Evolutionary conservation across 2,888 invertebrate species (phyloP).

Genomic region (Automeris io): DNA sequence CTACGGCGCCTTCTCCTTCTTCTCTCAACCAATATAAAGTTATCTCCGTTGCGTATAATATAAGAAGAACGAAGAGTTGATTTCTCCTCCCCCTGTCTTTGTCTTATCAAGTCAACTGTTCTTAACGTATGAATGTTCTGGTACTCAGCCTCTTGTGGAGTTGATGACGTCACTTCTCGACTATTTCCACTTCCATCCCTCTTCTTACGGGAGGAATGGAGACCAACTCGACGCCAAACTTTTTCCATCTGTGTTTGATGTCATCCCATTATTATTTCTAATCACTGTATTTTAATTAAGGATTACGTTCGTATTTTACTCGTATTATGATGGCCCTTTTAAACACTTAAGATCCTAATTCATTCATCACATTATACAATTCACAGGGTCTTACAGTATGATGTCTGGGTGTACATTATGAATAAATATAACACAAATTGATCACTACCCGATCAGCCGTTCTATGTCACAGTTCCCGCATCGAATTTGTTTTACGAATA

Average conservation of each 20-base stretch:
- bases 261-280: slow-evolving; percentile 67
- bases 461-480: slow-evolving; percentile 51
- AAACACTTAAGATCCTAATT: slow-evolving; percentile 7
- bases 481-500: slow-evolving; percentile 20
- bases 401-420: slow-evolving; percentile 25
- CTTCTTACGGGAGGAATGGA: slow-evolving; percentile 77
- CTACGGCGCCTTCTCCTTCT: slow-evolving; percentile 62
- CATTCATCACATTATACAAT: slow-evolving; percentile 7
- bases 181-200: slow-evolving; percentile 75
- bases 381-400: slow-evolving; percentile 15
- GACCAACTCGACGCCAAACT: slow-evolving; percentile 76
- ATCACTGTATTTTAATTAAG: slow-evolving; percentile 10
- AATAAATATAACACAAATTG: slow-evolving; percentile 34
- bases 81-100: slow-evolving; percentile 69
- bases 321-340: slow-evolving; percentile 1
- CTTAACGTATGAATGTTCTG: slow-evolving; percentile 70
- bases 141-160: slow-evolving; percentile 64
- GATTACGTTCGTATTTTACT: not conserved
- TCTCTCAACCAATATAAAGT: slow-evolving; percentile 69
- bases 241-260: slow-evolving; percentile 73
- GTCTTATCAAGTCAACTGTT: slow-evolving; percentile 73
- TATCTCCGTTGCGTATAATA: slow-evolving; percentile 71
- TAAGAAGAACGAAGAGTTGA: slow-evolving; percentile 70
- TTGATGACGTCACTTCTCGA: slow-evolving; percentile 53
- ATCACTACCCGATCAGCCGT: slow-evolving; percentile 51